phyloP scores from a whole-genome alignment of 2,888 invertebrate species.

The Pomacea canaliculata region DNA sequence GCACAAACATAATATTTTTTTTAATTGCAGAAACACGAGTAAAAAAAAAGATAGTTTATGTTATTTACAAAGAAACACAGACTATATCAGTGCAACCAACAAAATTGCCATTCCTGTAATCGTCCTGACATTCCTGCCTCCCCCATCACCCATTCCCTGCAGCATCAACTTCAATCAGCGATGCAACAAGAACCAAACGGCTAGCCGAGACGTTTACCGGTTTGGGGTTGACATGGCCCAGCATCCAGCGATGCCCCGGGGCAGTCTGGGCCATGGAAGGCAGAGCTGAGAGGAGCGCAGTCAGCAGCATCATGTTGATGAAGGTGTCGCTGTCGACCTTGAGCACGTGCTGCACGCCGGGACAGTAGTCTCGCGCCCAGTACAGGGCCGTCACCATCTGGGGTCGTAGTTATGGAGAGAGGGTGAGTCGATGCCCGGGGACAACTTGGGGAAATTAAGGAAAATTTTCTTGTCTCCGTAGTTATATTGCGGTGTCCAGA shows the following conservation, averaged over 20 bases:
- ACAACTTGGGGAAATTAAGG: conserved; percentile 2
- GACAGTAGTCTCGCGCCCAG: not conserved
- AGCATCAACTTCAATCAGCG: no score
- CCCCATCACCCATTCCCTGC: no score
- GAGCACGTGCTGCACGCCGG: conserved; percentile 1
- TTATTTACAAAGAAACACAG: no score
- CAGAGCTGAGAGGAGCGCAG: not conserved
- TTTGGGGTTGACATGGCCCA: not conserved
- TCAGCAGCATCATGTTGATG: conserved; percentile 1
- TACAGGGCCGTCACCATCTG: conserved; percentile 6
- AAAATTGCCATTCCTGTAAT: no score
- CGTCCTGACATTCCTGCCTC: no score
- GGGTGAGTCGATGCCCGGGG: conserved; percentile 4
- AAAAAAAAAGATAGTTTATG: no score
- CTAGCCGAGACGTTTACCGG: not conserved
- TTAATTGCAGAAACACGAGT: no score
- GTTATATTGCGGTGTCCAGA: no score
- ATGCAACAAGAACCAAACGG: no score
- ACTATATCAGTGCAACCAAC: no score
- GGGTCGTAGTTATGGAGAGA: not conserved
- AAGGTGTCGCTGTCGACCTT: conserved; percentile 10
- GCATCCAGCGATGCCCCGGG: conserved; percentile 1
- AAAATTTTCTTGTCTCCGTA: no score
- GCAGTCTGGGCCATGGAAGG: not conserved
- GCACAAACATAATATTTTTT: no score